Conservation (phyloP, 2,888 invertebrate species). For the Archips crataeganus region DNA sequence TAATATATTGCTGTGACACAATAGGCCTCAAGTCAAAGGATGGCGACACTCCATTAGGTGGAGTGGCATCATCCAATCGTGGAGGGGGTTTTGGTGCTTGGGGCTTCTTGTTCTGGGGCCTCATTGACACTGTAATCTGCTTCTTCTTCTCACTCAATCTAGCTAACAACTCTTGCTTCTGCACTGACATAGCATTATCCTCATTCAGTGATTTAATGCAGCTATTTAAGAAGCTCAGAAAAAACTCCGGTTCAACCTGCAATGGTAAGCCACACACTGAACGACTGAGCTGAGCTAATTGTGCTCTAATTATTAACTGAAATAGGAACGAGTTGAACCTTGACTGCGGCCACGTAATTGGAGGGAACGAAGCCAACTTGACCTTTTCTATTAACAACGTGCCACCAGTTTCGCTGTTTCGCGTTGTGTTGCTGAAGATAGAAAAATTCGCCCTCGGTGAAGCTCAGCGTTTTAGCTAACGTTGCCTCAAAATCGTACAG, state of each 20-base stretch:
- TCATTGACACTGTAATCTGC: slow-evolving; percentile 78
- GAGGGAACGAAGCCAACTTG: slow-evolving; percentile 95
- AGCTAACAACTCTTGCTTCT: slow-evolving; percentile 87
- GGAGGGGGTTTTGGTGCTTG: slow-evolving; percentile 79
- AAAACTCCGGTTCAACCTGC: slow-evolving; percentile 90
- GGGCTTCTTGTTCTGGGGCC: slow-evolving; percentile 70
- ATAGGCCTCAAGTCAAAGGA: slow-evolving; percentile 79
- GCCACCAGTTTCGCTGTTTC: slow-evolving; percentile 95
- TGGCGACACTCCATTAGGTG: slow-evolving; percentile 80
- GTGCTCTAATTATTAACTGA: slow-evolving; percentile 31
- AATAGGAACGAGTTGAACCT: slow-evolving; percentile 77
- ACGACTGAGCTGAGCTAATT: slow-evolving; percentile 12
- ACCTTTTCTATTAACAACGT: slow-evolving; percentile 93
- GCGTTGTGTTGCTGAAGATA: slow-evolving; percentile 92
- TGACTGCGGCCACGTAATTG: slow-evolving; percentile 92
- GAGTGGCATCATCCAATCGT: slow-evolving; percentile 73
- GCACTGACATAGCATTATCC: slow-evolving; percentile 70
- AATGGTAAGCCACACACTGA: slow-evolving; percentile 39
- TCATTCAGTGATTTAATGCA: slow-evolving; percentile 87
- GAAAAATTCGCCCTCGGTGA: slow-evolving; percentile 92
- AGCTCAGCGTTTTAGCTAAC: slow-evolving; percentile 93
- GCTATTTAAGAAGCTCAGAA: slow-evolving; percentile 89
- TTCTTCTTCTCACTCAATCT: slow-evolving; percentile 88
- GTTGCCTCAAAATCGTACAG: slow-evolving; percentile 94
- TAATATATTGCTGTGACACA: slow-evolving; percentile 78